These are phyloP conservation scores for Sitodiplosis mosellana DNA, from an alignment of 1,140 invertebrate species.

Conservation along the genomic window DNA sequence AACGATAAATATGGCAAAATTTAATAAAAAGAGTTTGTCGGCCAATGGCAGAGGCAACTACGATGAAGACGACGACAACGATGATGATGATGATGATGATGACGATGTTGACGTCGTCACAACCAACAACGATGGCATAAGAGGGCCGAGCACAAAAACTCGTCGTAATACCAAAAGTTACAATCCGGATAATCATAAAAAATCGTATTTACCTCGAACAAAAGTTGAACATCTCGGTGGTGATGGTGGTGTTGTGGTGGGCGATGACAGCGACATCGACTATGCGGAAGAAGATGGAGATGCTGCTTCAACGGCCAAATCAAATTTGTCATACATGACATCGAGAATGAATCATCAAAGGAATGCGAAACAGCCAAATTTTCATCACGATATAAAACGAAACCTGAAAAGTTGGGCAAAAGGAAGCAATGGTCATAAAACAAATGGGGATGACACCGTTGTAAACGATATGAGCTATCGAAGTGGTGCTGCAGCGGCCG, in stretches of 20 bases:
- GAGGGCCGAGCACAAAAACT: too few species aligned
- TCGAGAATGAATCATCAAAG: neutral
- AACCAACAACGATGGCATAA: too few species aligned
- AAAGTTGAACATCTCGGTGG: too few species aligned
- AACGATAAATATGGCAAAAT: neutral
- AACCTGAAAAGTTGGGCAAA: neutral
- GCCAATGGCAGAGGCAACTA: neutral
- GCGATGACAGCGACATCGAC: too few species aligned
- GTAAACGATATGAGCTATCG: neutral
- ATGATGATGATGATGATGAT: neutral
- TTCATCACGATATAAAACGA: neutral
- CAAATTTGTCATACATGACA: slow-evolving; percentile 3
- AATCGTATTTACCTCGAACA: too few species aligned
- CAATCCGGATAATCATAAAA: too few species aligned
- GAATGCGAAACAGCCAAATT: slow-evolving; percentile 1
- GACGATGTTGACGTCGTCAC: too few species aligned
- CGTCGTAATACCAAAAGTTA: too few species aligned
- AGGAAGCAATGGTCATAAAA: neutral
- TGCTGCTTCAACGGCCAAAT: neutral
- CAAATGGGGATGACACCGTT: neutral
- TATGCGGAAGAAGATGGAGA: too few species aligned
- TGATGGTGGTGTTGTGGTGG: too few species aligned
- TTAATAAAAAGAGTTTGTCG: slow-evolving; percentile 1
- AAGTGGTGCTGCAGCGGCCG: neutral
- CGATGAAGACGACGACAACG: neutral